A percentile compares a stretch with the other conserved stretches of the same genome.
These are phyloP conservation scores for Lochmaea crataegi DNA, from an alignment of 2,888 invertebrate genomes.

Conservation along the genomic window DNA sequence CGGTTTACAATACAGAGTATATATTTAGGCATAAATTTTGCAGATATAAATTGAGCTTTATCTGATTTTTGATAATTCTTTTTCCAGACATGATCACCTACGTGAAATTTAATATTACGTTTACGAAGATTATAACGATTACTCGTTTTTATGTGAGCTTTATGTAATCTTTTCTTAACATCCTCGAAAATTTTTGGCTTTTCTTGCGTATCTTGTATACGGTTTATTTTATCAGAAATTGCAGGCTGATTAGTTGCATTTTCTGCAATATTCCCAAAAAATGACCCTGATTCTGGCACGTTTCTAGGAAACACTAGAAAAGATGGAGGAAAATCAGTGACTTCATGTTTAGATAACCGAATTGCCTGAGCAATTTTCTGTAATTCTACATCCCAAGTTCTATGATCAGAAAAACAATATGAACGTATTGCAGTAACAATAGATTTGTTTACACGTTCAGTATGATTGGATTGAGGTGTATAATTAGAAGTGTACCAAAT, in stretches of 20 bases:
- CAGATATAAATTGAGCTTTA: slow-evolving; percentile 8
- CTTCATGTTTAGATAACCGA: too few relatives aligned
- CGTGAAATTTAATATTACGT: slow-evolving; percentile 6
- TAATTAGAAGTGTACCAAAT: too few relatives aligned
- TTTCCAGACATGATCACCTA: slow-evolving; percentile 15
- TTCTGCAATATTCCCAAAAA: neutral
- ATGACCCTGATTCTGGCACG: neutral
- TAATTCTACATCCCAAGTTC: too few relatives aligned
- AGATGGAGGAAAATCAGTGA: too few relatives aligned
- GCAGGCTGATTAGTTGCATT: neutral
- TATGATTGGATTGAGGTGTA: neutral
- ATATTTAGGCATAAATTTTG: neutral
- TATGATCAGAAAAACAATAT: too few relatives aligned
- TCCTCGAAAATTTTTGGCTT: slow-evolving; percentile 5
- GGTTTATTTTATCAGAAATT: neutral
- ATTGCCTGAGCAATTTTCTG: too few relatives aligned
- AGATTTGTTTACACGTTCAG: too few relatives aligned
- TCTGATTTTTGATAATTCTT: slow-evolving; percentile 10
- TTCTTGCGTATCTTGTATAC: slow-evolving; percentile 2
- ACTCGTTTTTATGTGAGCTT: neutral
- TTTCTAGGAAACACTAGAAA: neutral
- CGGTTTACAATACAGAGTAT: too few relatives aligned
- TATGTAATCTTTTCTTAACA: neutral
- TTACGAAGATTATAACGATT: slow-evolving; percentile 11
- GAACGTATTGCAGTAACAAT: too few relatives aligned